Base-by-base conservation (phyloP, 2,888 invertebrate genomes). In the Brachypterus glaber region DNA sequence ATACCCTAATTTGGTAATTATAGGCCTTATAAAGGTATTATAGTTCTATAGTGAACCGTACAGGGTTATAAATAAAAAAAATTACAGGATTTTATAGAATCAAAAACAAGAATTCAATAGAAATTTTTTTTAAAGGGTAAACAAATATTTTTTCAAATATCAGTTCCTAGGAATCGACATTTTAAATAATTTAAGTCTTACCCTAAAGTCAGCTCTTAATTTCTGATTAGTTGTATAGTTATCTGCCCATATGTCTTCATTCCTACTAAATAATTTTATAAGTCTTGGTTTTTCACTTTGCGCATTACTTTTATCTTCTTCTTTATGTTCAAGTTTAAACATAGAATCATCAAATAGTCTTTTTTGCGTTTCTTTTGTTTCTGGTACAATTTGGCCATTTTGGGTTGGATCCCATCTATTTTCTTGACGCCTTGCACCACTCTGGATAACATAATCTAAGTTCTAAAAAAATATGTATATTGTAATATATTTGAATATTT, bases 321-420 rank as follows among this genome's bases (percentile, higher is more conserved):
- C 77, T 34, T 85, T 85, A 64, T 98, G 97, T 60, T 98, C 96
- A 48, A 98, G 68, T 60, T 88, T 91, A 63, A 85, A 98, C 98
- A 99, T 99, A 4, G 97, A 84, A 77, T 98, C 96, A 52, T 90
- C 89, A 52, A 88, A 91, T 40, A 98, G 67, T 40, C 83, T 76
- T 51, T 88, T 86, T 54, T 89, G 90, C 0, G 82, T 79, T 60
- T 90, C 87, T 59, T 93, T 91, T 0, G 93, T 93, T 57, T 90
- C 90, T 0, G 90, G 85, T 0, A 90, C 87, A 39, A 90, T 77
- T 61, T 96, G 96, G 32, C 87, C 95, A 71, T 97, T 96, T 52
- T 92, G 82, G 18, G 82, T 79, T 0, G 98, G 95, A 67, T 99
- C 97, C 95, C 97, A 99, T 48, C 98, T 74, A 62, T 92, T 91